Base-by-base conservation (phyloP, 2,797 vertebrate genomes). In the Lutjanus campechanus region DNA sequence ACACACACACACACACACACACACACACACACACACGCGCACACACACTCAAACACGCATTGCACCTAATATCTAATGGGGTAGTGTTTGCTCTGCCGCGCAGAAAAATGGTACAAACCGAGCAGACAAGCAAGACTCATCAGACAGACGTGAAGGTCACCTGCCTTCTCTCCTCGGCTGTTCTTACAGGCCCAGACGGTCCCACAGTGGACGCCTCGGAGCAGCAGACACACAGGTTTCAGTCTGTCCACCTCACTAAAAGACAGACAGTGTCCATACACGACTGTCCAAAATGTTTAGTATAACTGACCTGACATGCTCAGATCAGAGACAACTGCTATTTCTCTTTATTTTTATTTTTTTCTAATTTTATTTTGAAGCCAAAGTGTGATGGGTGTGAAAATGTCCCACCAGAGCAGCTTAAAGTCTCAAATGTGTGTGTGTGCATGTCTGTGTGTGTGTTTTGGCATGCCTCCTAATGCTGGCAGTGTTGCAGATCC, bases 121-220 rank as follows among this genome's bases (percentile, higher is more conserved):
- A 89, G 85, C 87, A 80, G 88, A 92, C 89, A 80, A 84, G 88
- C 90, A 87, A 68, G 88, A 84, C 89, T 87, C 88, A 80, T 90
- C 92, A 85, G 88, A 85, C 88, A 81, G 91, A 93, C 87, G 83
- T 91, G 91, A 94, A 93, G 93, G 93, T 95, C 91, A 93, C 88
- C 89, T 88, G 90, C 69, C 86, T 85, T 84, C 78, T 77, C 76
- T 85, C 83, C 83, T 89, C 81, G 60, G 76, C 76, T 85, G 83
- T 78, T 89, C 68, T 76, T 69, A 29, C 74, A 84, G 74, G 79
- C 76, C 81, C 77, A 82, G 73, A 83, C 79, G 43, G 79, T 77
- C 86, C 85, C 89, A 80, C 79, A 75, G 65, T 85, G 84, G 83
- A 85, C 36, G 59, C 67, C 61, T 68, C 36, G 0, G 20, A 82